Evolutionary conservation across 2,113 vertebrate species (phyloP), one percentile per base, ranked within the genome.

Genomic region (Pica pica): DNA sequence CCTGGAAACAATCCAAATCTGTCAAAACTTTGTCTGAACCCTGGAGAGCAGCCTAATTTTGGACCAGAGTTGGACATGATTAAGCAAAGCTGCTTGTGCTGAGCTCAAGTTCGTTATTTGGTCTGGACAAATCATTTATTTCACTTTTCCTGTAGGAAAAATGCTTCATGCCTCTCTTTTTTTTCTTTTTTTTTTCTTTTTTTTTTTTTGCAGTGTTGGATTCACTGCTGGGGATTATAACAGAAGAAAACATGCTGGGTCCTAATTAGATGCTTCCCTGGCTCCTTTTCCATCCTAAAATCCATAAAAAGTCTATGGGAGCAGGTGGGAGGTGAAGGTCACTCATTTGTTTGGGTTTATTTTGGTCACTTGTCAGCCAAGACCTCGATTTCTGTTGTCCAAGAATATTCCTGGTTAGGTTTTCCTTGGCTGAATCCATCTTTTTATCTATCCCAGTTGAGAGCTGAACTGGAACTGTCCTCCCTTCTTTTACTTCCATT

Each of bases 241-340:
- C 97, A 98, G 97, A 98, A 98, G 97, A 98, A 97, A 98, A 97
- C 98, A 90, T 81, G 96, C 84, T 98, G 98, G 98, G 95, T 98
- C 93, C 98, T 98, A 92, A 98, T 98, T 96, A 97, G 98, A 81
- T 97, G 97, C 95, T 99, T 99, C 97, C 94, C 98, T 96, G 98
- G 98, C 65, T 98, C 97, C 78, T 98, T 97, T 96, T 98, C 98
- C 93, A 98, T 98, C 98, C 97, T 98, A 94, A 97, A 98, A 98
- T 98, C 96, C 97, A 81, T 94, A 98, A 98, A 98, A 98, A 98
- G 93, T 98, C 99, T 97, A 97, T 98, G 94, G 98, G 98, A 98
- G 97, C 98, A 98, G 98, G 98, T 98, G 97, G 98, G 97, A 98
- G 95, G 90, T 96, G 96, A 84, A 93, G 83, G 89, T 95, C 88